Conservation (phyloP, 2,888 invertebrate species). For the Dugesia japonica region DNA sequence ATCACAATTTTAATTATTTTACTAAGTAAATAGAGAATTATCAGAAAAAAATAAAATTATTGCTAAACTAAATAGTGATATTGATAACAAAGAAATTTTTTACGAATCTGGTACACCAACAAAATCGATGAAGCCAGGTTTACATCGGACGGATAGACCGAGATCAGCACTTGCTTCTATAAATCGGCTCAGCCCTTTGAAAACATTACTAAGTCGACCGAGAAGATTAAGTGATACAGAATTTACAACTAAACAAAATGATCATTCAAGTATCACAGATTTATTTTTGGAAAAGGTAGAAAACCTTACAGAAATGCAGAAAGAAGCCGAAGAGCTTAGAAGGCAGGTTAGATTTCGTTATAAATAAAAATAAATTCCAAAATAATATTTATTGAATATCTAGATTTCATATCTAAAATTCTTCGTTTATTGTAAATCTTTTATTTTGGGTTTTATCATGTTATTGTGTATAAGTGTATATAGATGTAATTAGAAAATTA, state of each 20-base stretch:
- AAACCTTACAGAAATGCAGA: constrained; percentile 1
- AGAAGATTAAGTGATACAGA: neutral
- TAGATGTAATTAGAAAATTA: too few relatives aligned
- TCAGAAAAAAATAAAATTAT: neutral
- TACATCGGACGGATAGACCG: neutral
- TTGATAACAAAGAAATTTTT: neutral
- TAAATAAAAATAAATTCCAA: neutral
- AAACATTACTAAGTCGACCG: neutral
- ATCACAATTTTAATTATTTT: neutral
- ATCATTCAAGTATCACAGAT: neutral
- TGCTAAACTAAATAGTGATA: neutral
- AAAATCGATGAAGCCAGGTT: neutral
- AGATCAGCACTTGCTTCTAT: neutral
- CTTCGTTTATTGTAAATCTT: too few relatives aligned
- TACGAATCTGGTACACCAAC: neutral
- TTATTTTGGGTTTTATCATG: too few relatives aligned
- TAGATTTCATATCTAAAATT: too few relatives aligned
- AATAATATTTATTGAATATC: too few relatives aligned
- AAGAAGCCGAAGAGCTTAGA: constrained; percentile 6
- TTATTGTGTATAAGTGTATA: too few relatives aligned
- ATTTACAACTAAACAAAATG: neutral
- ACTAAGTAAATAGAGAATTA: neutral
- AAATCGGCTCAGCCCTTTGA: neutral
- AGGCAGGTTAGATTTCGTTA: neutral
- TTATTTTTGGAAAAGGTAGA: neutral